A percentile compares a stretch with the other conserved stretches of the same genome.
Evolutionary conservation across 2,113 vertebrate species (phyloP).

Genomic region (Xenopus borealis): DNA sequence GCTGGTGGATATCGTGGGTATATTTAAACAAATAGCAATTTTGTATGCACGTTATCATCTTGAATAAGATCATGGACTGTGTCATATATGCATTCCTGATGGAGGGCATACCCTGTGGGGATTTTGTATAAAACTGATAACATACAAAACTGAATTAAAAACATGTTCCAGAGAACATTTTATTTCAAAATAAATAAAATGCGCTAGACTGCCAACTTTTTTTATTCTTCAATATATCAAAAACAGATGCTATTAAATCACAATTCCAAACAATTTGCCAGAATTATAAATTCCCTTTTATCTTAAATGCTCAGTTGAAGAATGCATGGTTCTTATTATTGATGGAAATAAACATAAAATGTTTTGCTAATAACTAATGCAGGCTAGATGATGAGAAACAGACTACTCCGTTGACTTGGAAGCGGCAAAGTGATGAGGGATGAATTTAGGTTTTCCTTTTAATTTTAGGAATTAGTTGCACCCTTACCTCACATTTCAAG

Average conservation of each 20-base stretch:
- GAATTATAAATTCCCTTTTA: slow-evolving; percentile 73
- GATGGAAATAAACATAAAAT: slow-evolving; percentile 61
- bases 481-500: background rate
- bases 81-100: slow-evolving; percentile 11
- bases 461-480: slow-evolving; percentile 13
- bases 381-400: slow-evolving; percentile 50
- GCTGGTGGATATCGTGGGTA: too few species aligned
- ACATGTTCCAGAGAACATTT: slow-evolving; percentile 69
- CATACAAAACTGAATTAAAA: slow-evolving; percentile 63
- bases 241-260: slow-evolving; percentile 74
- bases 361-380: slow-evolving; percentile 49
- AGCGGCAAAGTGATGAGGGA: slow-evolving; percentile 3
- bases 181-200: slow-evolving; percentile 63
- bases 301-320: slow-evolving; percentile 67
- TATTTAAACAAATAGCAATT: slow-evolving; percentile 8
- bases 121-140: slow-evolving; percentile 57
- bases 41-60: slow-evolving; percentile 19
- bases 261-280: slow-evolving; percentile 74
- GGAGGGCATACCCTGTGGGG: slow-evolving; percentile 18
- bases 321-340: slow-evolving; percentile 68
- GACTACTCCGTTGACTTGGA: slow-evolving; percentile 34
- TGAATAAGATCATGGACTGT: slow-evolving; percentile 27
- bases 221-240: slow-evolving; percentile 65
- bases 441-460: slow-evolving; percentile 23
- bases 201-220: slow-evolving; percentile 65